Evolutionary conservation across 2,113 vertebrate species (phyloP), one percentile per base, ranked within the genome.

Genomic region (Rhagologus leucostigma): DNA sequence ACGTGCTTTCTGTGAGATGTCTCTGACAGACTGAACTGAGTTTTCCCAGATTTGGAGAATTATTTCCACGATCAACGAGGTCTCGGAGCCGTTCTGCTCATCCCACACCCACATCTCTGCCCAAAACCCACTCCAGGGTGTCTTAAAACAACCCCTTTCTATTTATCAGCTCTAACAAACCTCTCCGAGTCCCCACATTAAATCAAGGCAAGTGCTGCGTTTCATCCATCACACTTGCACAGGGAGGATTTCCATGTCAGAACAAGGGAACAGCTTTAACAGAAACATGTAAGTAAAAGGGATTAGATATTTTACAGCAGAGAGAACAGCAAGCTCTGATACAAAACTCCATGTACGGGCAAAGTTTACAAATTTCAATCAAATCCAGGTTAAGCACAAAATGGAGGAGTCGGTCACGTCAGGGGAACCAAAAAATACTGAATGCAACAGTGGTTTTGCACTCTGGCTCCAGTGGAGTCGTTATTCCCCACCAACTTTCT

Each of bases 1-100:
- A 14, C 0, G 1, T 2, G 35, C 22, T 41, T 3, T 20, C 63
- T 2, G 6, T 0, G 19, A 42, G 49, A 12, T 0, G 0, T 1
- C 10, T 24, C 88, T 37, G 86, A 55, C 35, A 41, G 60, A 22
- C 60, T 35, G 55, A 20, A 13, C 47, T 56, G 59, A 37, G 22
- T 3, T 39, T n/a, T 23, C 19, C 21, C 21, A 84, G 16, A 71
- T 8, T 53, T 50, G 20, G 8, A 76, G 39, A 67, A 49, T 60
- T 1, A 21, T 74, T 41, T 50, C 57, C 77, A 18, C 2, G 11
- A 70, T 14, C 29, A 16, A 3, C 1, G 4, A 33, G 16, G 16
- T 26, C 56, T 29, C 10, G 52, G 49, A 56, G 62, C 26, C 0
- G 0, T 9, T 15, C 22, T 15, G 46, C 42, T 89, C 23, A 4